A percentile compares a stretch with the other conserved stretches of the same genome.
These are phyloP conservation scores for Drosophila bifasciata DNA, from an alignment of 1,140 invertebrate species.

Conservation along the genomic window DNA sequence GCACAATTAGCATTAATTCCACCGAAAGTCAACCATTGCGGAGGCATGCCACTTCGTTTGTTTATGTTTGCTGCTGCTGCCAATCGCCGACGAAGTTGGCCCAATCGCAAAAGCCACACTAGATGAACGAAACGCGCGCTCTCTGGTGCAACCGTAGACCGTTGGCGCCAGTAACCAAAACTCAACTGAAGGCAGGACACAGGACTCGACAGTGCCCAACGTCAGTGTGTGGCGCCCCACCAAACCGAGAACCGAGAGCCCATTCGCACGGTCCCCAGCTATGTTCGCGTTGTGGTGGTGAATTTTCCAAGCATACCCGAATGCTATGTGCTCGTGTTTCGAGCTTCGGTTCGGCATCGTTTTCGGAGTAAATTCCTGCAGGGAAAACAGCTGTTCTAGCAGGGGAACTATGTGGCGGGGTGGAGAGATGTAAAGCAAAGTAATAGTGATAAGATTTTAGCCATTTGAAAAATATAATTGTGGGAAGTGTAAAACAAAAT, in stretches of 20 bases:
- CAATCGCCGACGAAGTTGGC: constrained; percentile 47
- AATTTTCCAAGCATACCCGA: constrained; percentile 41
- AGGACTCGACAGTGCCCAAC: constrained; percentile 16
- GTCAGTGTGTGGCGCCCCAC: constrained; percentile 25
- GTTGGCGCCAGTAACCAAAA: constrained; percentile 78
- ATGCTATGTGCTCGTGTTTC: constrained; percentile 7
- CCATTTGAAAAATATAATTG: background rate
- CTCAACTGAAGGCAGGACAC: constrained; percentile 64
- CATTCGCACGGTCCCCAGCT: constrained; percentile 9
- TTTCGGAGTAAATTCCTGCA: constrained; percentile 73
- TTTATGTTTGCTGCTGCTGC: constrained; percentile 39
- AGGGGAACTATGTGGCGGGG: constrained; percentile 5
- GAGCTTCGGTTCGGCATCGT: constrained; percentile 3
- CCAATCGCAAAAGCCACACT: background rate
- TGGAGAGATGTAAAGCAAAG: background rate
- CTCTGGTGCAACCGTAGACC: constrained; percentile 50
- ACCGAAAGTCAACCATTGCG: background rate
- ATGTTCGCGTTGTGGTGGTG: constrained; percentile 58
- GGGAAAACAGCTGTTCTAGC: constrained; percentile 63
- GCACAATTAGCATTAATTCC: constrained; percentile 2
- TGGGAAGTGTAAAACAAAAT: background rate
- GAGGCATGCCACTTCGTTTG: constrained; percentile 33
- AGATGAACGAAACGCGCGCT: constrained; percentile 43
- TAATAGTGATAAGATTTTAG: background rate
- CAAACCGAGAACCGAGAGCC: constrained; percentile 7